Evolutionary conservation across 2,113 vertebrate species (phyloP).

Genomic region (Microcebus jonahi): DNA sequence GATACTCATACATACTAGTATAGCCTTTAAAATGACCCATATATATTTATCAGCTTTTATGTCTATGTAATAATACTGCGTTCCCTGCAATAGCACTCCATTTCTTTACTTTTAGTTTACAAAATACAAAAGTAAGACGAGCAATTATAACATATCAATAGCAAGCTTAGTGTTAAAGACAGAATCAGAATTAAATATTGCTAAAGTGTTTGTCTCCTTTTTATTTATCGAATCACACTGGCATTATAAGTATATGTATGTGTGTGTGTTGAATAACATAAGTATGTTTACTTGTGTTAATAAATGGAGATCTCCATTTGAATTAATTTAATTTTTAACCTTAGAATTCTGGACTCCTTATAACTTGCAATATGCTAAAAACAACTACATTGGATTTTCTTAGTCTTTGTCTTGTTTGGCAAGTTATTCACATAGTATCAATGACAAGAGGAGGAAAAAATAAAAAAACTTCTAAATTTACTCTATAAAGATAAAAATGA

Average conservation of each 20-base stretch:
- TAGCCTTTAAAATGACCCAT: not conserved
- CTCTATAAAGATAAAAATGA: constrained; percentile 33
- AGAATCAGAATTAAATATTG: not conserved
- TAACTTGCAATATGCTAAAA: not conserved
- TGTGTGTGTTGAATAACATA: not conserved
- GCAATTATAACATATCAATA: not conserved
- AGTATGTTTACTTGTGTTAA: not conserved
- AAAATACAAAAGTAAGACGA: not conserved
- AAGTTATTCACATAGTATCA: not conserved
- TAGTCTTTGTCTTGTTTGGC: not conserved
- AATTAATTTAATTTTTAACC: constrained; percentile 28
- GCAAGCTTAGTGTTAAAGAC: not conserved
- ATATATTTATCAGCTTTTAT: not conserved
- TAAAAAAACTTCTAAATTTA: not conserved
- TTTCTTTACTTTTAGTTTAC: not conserved
- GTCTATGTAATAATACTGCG: not conserved
- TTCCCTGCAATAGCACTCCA: not conserved
- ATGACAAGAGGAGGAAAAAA: not conserved
- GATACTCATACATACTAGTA: not conserved
- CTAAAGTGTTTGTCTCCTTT: not conserved
- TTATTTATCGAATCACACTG: not conserved
- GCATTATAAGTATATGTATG: not conserved
- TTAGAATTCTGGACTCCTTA: not conserved
- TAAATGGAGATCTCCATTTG: not conserved
- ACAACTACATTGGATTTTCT: not conserved